Conservation (phyloP, 2,888 invertebrate genomes). For the Melipona bicolor region DNA sequence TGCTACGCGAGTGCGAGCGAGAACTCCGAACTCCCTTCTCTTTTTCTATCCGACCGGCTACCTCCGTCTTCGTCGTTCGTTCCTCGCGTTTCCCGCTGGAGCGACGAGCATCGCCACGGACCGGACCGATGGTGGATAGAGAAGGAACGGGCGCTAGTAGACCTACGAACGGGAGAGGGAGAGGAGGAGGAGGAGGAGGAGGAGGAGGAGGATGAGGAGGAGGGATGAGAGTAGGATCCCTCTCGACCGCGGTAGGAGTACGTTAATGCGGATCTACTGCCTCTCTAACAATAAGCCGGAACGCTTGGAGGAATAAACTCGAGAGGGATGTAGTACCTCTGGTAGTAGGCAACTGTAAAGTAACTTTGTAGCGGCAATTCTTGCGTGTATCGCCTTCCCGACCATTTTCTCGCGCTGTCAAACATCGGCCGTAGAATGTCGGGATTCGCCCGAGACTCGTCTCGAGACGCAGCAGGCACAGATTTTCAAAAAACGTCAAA, state of each 20-base stretch:
- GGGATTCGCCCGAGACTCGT: too few species aligned
- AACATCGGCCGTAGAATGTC: neutral
- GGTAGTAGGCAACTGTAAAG: constrained; percentile 11
- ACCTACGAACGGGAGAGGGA: constrained; percentile 18
- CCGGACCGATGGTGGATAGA: constrained; percentile 47
- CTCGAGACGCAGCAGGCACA: too few species aligned
- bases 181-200: neutral
- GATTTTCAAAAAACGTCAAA: too few species aligned
- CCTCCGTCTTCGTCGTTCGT: constrained; percentile 41
- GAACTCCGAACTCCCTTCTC: constrained; percentile 55
- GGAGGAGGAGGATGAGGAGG: too few species aligned
- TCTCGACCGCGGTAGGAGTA: constrained; percentile 68
- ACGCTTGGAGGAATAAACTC: constrained; percentile 69
- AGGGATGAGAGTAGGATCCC: constrained; percentile 45
- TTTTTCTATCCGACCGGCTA: constrained; percentile 19
- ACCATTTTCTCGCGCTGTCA: neutral
- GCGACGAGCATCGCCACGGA: constrained; percentile 22
- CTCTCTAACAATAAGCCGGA: constrained; percentile 73
- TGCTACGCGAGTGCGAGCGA: constrained; percentile 77
- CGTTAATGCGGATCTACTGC: constrained; percentile 74
- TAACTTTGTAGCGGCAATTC: constrained; percentile 43
- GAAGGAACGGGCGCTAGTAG: constrained; percentile 35
- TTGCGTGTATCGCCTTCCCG: neutral
- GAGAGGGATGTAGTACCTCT: constrained; percentile 53
- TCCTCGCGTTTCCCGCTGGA: constrained; percentile 13